phyloP scores from a whole-genome alignment of 2,797 vertebrate genomes.

The Cottoperca gobio region DNA sequence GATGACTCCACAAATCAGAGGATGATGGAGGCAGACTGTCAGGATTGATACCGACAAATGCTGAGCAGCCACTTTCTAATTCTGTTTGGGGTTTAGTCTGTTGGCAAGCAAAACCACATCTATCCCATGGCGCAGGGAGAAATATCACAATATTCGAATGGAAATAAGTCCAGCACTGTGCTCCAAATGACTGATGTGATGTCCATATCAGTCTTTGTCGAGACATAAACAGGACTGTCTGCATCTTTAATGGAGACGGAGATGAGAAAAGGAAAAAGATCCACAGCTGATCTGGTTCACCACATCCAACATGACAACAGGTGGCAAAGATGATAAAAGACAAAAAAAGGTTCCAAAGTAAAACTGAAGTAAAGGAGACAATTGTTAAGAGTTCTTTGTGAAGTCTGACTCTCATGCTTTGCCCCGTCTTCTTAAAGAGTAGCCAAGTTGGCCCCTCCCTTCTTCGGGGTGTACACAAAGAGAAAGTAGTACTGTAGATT shows the following conservation, averaged over 20 bases:
- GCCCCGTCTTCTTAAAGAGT: conserved; percentile 28
- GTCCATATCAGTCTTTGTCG: conserved; percentile 12
- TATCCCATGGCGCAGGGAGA: conserved; percentile 21
- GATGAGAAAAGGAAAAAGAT: background rate
- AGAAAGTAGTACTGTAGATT: background rate
- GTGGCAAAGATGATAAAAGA: background rate
- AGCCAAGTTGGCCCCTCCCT: conserved; percentile 14
- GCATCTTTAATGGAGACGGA: background rate
- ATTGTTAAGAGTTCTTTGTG: background rate
- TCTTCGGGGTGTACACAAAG: conserved; percentile 17
- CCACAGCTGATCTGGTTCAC: conserved; percentile 51
- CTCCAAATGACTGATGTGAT: conserved; percentile 12
- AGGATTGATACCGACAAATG: conserved; percentile 25
- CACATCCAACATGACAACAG: conserved; percentile 5
- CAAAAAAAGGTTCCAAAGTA: background rate
- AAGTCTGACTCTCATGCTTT: conserved; percentile 17
- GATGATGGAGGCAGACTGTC: conserved; percentile 19
- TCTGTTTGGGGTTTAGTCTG: conserved; percentile 26
- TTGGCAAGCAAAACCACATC: conserved; percentile 12
- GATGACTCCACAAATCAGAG: conserved; percentile 28
- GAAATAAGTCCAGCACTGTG: conserved; percentile 4
- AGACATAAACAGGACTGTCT: background rate
- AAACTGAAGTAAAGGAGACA: background rate
- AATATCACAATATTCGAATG: background rate
- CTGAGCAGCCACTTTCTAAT: conserved; percentile 28